These are phyloP conservation scores for Epinephelus lanceolatus DNA, from an alignment of 2,113 vertebrate species.

Conservation along the genomic window DNA sequence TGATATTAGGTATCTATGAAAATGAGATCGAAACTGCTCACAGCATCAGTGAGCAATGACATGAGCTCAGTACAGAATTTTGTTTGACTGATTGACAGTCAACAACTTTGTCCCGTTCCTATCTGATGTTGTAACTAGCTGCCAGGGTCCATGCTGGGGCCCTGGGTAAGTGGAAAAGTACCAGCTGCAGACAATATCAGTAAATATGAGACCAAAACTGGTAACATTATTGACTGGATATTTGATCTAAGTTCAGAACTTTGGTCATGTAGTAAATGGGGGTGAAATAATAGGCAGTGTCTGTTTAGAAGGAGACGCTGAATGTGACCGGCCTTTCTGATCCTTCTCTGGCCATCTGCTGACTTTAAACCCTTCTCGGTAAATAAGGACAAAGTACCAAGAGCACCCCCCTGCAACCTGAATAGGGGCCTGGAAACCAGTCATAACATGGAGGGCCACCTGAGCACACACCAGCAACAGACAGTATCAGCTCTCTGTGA, in stretches of 20 bases:
- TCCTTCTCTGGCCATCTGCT: neutral
- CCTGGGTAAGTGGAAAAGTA: neutral
- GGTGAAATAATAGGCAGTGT: too few relatives aligned
- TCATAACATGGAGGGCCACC: neutral
- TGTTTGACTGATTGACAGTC: neutral
- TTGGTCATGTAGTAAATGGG: too few relatives aligned
- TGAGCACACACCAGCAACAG: too few relatives aligned
- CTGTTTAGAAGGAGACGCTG: neutral
- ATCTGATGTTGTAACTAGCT: too few relatives aligned
- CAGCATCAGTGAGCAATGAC: neutral
- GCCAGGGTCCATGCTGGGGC: neutral
- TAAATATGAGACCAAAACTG: too few relatives aligned
- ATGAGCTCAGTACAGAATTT: neutral
- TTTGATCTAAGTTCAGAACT: too few relatives aligned
- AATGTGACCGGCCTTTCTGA: neutral
- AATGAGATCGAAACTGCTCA: neutral
- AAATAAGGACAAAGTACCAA: too few relatives aligned
- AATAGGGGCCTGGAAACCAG: neutral
- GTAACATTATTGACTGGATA: too few relatives aligned
- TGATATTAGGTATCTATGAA: neutral
- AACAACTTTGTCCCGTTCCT: neutral
- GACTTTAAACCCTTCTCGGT: neutral
- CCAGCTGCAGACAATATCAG: neutral
- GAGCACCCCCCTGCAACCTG: neutral
- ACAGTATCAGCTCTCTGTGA: neutral